These are phyloP conservation scores for Nemoura dubitans DNA, from an alignment of 2,888 invertebrate genomes.

Conservation along the genomic window DNA sequence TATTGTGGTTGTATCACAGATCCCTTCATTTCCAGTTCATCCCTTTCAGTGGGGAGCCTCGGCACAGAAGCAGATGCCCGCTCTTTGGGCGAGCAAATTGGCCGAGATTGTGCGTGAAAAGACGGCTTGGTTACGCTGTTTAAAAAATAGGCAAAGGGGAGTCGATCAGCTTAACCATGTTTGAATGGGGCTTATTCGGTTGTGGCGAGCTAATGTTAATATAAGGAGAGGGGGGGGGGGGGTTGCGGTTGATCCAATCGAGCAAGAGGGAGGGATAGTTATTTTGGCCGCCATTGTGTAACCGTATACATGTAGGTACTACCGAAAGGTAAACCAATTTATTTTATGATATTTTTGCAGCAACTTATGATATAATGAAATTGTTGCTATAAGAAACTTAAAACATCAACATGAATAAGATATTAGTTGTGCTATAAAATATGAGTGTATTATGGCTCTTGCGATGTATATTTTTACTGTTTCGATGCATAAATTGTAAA, in stretches of 20 bases:
- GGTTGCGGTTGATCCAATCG: slow-evolving; percentile 1
- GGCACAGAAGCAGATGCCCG: slow-evolving; percentile 47
- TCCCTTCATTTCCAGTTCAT: slow-evolving; percentile 18
- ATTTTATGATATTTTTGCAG: not conserved
- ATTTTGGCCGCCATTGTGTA: slow-evolving; percentile 26
- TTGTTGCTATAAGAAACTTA: slow-evolving; percentile 7
- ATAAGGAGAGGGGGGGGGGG: not conserved
- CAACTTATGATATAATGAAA: slow-evolving; percentile 15
- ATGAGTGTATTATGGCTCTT: not conserved
- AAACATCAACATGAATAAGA: slow-evolving; percentile 8
- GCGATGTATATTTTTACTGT: not conserved
- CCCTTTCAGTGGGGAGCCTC: not conserved
- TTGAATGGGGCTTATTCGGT: not conserved
- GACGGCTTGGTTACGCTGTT: slow-evolving; percentile 50
- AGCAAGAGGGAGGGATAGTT: slow-evolving; percentile 1
- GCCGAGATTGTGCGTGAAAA: slow-evolving; percentile 51
- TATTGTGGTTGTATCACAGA: not conserved
- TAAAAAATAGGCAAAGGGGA: slow-evolving; percentile 47
- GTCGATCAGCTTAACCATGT: not conserved
- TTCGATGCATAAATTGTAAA: not conserved
- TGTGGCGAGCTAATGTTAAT: slow-evolving; percentile 39
- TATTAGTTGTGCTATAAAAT: not conserved
- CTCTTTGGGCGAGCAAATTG: slow-evolving; percentile 46
- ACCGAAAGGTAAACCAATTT: not conserved
- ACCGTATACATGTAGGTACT: not conserved